Evolutionary conservation across 2,888 invertebrate species (phyloP), one percentile per base, ranked within the genome.

Genomic region (Eulithis testata): DNA sequence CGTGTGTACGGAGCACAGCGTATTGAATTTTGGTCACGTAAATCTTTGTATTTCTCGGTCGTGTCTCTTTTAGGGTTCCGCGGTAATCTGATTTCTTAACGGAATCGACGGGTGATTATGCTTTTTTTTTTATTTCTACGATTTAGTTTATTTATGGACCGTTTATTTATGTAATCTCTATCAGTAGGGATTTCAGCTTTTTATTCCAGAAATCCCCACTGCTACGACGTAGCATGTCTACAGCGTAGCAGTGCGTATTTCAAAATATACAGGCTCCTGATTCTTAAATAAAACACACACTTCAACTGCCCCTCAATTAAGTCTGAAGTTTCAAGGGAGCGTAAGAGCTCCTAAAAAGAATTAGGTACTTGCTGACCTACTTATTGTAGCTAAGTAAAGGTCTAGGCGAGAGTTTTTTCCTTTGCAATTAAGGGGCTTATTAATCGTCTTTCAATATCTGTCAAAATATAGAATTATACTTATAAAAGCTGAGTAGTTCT

Each of bases 21-120:
- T 88, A 89, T 89, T 86, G 88, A 83, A 89, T 89, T 88, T 87
- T 81, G 84, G 87, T 88, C 89, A 89, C 89, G 89, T 89, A 86
- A 80, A 83, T 88, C 87, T 87, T 88, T 86, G 87, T 88, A 87
- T 88, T 88, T 88, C 76, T 73, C 76, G 72, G 75, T 76, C 74
- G 65, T 79, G 80, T 82, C 79, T 80, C 76, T 73, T 79, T 81
- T 73, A 71, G 83, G 76, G 82, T 73, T 78, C 80, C 73, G 72
- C 71, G 45, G 11, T 53, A 14, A 43, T 49, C 5, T 51, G 8
- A 40, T 40, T 40, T 40, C 37, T 37, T 5, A 37, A 37, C 5
- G 8, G 8, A 37, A 37, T 21, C 21, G 21, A 37, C 5, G 8
- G 37, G 8, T 7, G 37, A 7, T 7, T 37, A 37, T 37, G 8